Base-by-base conservation (phyloP, 2,797 vertebrate genomes). In the Orientallactaga sibirica region DNA sequence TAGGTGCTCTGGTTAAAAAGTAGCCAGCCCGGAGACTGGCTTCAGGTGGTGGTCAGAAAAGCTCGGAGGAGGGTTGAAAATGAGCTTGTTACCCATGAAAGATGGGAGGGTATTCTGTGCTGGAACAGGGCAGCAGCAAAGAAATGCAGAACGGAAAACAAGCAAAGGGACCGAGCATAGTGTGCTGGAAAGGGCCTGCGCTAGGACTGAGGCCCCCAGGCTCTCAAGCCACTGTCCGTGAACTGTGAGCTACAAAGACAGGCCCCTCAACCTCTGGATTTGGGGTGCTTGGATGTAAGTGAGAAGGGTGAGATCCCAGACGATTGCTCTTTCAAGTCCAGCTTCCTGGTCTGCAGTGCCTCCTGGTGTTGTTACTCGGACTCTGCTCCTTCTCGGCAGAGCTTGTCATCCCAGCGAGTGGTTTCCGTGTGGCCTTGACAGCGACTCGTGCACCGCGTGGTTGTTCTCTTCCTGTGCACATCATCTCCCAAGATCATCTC, bases 371-470 rank as follows among this genome's bases (percentile, higher is more conserved):
- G 2, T 4, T 7, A 10, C 1, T 29, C 33, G 16, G 71, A 62
- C 37, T 33, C 1, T 0, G 4, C 14, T 16, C 43, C 71, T 61
- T 22, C 27, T 1, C 3, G 2, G 33, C 16, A 8, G 52, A 0
- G 15, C 48, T 33, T 7, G 6, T 27, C 12, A 15, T 62, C 58
- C 25, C 19, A 6, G 58, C 12, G 71, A 41, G 37, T 25, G n/a
- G 66, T 25, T 43, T 82, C 88, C 9, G 7, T 77, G 1, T n/a
- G 41, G 8, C 16, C 48, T n/a, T 24, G 22, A 22, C 29, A 12
- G 4, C 1, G 33, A 5, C 66, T 8, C 4, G 7, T 5, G 1
- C 16, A 5, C 2, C 0, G 4, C 1, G 5, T 0, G 15, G 16
- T 2, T 16, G 33, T 37, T 62, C 14, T 15, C 43, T 43, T 48